Evolutionary conservation across 2,888 invertebrate species (phyloP).

Genomic region (Sminthurinus aureus): DNA sequence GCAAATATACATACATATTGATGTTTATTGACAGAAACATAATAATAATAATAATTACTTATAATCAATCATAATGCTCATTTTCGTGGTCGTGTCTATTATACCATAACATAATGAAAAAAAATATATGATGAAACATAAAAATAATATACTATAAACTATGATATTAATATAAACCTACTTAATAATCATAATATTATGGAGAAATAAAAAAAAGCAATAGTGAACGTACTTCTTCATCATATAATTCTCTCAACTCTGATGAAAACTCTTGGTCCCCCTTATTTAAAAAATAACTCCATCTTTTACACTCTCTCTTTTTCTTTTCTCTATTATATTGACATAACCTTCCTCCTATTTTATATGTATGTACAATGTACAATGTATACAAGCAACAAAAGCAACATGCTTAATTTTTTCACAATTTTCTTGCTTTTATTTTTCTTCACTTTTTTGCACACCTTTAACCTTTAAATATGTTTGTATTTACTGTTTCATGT

Average conservation of each 20-base stretch:
- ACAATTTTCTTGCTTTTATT: background rate
- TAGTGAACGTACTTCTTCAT: conserved; percentile 25
- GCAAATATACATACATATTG: conserved; percentile 14
- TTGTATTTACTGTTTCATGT: conserved; percentile 1
- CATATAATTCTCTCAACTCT: too few relatives aligned
- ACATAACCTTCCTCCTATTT: background rate
- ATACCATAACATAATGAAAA: conserved; percentile 12
- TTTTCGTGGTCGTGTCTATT: conserved; percentile 33
- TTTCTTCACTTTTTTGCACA: background rate
- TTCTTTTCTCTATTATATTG: background rate
- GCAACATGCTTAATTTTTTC: background rate
- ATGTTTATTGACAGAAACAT: conserved; percentile 35
- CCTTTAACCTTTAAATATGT: background rate
- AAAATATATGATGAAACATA: background rate
- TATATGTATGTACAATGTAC: background rate
- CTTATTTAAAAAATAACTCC: conserved; percentile 17
- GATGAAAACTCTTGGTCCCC: conserved; percentile 11
- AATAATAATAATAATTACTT: background rate
- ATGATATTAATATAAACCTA: too few relatives aligned
- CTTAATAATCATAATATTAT: conserved; percentile 6
- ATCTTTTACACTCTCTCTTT: background rate
- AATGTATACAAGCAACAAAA: background rate
- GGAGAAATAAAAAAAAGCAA: conserved; percentile 30
- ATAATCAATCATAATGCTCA: conserved; percentile 33
- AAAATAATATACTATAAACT: background rate